Conservation (phyloP, 1,140 invertebrate species). For the Phymastichus coffea region DNA sequence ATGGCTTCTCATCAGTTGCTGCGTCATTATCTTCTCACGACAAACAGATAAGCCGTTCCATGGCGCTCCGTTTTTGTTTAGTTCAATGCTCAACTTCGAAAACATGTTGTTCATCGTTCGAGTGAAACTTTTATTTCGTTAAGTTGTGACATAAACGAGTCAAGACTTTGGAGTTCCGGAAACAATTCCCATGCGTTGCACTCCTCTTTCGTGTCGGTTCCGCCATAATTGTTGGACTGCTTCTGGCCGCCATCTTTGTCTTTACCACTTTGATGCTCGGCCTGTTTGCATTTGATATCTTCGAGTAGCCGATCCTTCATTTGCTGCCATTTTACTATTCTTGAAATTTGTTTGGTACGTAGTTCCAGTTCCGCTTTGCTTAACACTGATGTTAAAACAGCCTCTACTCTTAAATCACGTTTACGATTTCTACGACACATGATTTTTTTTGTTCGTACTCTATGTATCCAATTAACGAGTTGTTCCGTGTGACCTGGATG, state of each 20-base stretch:
- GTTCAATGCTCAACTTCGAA: background rate
- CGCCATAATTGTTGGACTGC: background rate
- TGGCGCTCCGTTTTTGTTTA: background rate
- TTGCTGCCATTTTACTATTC: slow-evolving; percentile 49
- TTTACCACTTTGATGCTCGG: slow-evolving; percentile 8
- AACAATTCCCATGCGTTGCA: slow-evolving; percentile 35
- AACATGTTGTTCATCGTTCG: slow-evolving; percentile 35
- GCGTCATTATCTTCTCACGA: background rate
- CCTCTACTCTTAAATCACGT: slow-evolving; percentile 53
- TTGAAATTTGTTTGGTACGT: slow-evolving; percentile 46
- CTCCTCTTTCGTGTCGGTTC: background rate
- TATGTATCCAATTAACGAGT: slow-evolving; percentile 52
- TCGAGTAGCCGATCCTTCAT: slow-evolving; percentile 41
- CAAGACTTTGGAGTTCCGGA: slow-evolving; percentile 42
- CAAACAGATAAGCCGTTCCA: slow-evolving; percentile 7
- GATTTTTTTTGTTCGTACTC: slow-evolving; percentile 52
- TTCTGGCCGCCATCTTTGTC: background rate
- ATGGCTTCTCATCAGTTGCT: background rate
- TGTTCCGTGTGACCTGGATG: slow-evolving; percentile 43
- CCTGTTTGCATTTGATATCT: slow-evolving; percentile 9
- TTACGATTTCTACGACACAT: slow-evolving; percentile 43
- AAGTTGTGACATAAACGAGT: slow-evolving; percentile 45
- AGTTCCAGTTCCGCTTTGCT: slow-evolving; percentile 50
- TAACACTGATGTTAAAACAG: slow-evolving; percentile 50
- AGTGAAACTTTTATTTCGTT: slow-evolving; percentile 39